A percentile compares a stretch with the other conserved stretches of the same genome.
Conservation (phyloP, 2,113 vertebrate species). For the Mobula birostris region DNA sequence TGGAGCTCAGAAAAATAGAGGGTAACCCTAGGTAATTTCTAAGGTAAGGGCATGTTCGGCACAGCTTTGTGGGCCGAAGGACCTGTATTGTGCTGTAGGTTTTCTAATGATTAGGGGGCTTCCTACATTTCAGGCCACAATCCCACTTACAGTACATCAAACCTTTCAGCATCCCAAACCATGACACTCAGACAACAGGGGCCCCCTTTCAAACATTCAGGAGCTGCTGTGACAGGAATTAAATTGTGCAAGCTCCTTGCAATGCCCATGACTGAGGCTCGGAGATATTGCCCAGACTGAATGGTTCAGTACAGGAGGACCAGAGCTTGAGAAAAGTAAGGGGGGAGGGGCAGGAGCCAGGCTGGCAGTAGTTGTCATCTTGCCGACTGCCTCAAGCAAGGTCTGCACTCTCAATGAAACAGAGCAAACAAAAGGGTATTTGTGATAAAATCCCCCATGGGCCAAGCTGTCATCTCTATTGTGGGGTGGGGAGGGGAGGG, state of each 20-base stretch:
- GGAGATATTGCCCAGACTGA: conserved; percentile 60
- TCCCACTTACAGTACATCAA: conserved; percentile 50
- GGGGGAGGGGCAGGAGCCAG: conserved; percentile 45
- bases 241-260: conserved; percentile 54
- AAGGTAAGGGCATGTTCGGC: too few species aligned
- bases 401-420: conserved; percentile 38
- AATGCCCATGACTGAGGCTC: conserved; percentile 61
- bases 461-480: conserved; percentile 32
- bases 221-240: conserved; percentile 50
- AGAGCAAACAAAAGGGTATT: conserved; percentile 35
- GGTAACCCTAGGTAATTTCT: too few species aligned
- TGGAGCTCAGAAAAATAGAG: too few species aligned
- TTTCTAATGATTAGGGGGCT: too few species aligned
- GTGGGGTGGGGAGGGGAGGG: conserved; percentile 13
- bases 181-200: conserved; percentile 49
- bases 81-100: too few species aligned
- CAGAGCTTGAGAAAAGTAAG: conserved; percentile 36
- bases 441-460: conserved; percentile 33
- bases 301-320: conserved; percentile 52
- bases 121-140: conserved; percentile 47
- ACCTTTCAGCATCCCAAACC: conserved; percentile 55
- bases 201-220: conserved; percentile 60
- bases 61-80: too few species aligned
- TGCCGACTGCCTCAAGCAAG: conserved; percentile 35
- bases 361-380: conserved; percentile 39